Conservation (phyloP, 2,113 vertebrate genomes). For the Chaenogobius annularis region DNA sequence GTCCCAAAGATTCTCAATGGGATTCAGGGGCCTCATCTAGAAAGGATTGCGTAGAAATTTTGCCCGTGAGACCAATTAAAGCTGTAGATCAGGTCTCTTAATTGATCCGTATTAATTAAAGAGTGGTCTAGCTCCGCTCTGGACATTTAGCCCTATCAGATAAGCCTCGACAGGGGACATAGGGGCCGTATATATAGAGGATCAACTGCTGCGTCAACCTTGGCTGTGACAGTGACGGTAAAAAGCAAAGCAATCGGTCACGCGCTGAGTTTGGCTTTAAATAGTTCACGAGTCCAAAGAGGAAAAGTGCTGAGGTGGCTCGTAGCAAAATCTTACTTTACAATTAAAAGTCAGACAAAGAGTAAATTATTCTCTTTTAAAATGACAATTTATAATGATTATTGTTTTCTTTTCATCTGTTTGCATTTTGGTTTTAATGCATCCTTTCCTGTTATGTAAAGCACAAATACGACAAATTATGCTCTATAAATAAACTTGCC, state of each 20-base stretch:
- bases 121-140: background rate
- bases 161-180: background rate
- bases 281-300: constrained; percentile 66
- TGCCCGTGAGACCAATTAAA: background rate
- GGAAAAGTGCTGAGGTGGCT: constrained; percentile 70
- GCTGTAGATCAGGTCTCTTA: background rate
- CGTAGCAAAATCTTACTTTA: constrained; percentile 60
- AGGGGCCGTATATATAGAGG: constrained; percentile 36
- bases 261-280: constrained; percentile 59
- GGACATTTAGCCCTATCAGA: background rate
- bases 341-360: constrained; percentile 66
- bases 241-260: constrained; percentile 51
- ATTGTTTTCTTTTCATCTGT: no score
- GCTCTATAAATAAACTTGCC: no score
- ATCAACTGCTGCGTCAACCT: constrained; percentile 32
- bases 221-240: constrained; percentile 31
- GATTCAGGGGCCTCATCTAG: no score
- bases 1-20: no score
- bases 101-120: constrained; percentile 7
- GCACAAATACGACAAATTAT: no score
- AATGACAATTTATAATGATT: no score
- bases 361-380: constrained; percentile 11
- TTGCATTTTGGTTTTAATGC: no score
- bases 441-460: no score
- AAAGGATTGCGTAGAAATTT: no score